Evolutionary conservation across 2,888 invertebrate genomes (phyloP).

Genomic region (Rambutsinella grinnellia): DNA sequence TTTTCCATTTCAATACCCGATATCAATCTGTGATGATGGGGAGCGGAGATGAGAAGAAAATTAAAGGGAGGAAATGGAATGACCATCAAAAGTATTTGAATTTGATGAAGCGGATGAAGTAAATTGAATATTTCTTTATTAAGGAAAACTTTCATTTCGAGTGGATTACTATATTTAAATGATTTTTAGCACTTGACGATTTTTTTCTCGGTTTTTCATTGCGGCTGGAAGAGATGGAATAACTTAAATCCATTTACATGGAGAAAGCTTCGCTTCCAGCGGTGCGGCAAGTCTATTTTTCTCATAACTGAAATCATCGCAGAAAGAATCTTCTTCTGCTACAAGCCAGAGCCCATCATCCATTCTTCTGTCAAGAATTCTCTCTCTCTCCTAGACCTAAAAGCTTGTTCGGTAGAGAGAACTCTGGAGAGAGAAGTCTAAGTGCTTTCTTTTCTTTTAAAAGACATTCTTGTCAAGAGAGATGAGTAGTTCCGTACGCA

Average conservation of each 20-base stretch:
- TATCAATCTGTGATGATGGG: no score
- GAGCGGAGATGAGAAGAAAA: no score
- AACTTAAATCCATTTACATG: slow-evolving; percentile 55
- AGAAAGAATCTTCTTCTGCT: slow-evolving; percentile 20
- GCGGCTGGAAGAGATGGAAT: slow-evolving; percentile 28
- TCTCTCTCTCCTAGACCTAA: slow-evolving; percentile 13
- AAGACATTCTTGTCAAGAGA: background rate
- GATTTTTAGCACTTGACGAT: no score
- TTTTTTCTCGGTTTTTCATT: background rate
- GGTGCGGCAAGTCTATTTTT: slow-evolving; percentile 27
- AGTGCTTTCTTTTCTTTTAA: background rate
- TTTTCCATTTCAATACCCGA: no score
- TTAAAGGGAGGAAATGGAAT: no score
- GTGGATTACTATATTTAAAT: no score
- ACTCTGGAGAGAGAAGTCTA: no score
- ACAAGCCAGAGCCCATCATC: slow-evolving; percentile 10
- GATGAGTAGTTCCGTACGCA: background rate
- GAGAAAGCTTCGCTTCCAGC: slow-evolving; percentile 41
- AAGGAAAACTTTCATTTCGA: no score
- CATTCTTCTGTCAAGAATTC: slow-evolving; percentile 35
- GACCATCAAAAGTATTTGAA: no score
- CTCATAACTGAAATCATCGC: slow-evolving; percentile 9
- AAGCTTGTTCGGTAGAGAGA: background rate
- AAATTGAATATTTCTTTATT: no score
- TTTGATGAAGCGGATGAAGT: no score